These are phyloP conservation scores for Stictocephala bisonia DNA, from an alignment of 2,888 invertebrate species.

Conservation along the genomic window DNA sequence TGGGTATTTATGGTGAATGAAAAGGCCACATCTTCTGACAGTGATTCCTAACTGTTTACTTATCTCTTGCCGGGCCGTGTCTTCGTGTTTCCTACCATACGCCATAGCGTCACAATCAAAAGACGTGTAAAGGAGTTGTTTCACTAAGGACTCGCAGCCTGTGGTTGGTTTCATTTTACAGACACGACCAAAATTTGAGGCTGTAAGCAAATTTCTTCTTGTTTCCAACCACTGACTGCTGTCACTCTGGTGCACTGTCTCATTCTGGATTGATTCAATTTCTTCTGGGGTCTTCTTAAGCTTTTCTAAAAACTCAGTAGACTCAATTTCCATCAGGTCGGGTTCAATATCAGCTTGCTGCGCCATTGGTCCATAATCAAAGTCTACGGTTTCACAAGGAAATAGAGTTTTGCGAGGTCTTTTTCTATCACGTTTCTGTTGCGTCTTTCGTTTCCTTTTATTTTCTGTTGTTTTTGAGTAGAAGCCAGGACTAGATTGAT, in stretches of 20 bases:
- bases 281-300: slow-evolving; percentile 14
- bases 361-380: slow-evolving; percentile 21
- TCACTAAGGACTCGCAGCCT: background rate
- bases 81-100: too few relatives aligned
- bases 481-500: slow-evolving; percentile 25
- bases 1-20: too few relatives aligned
- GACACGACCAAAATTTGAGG: slow-evolving; percentile 37
- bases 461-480: slow-evolving; percentile 20
- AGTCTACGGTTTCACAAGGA: background rate
- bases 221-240: slow-evolving; percentile 26
- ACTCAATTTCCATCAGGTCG: background rate
- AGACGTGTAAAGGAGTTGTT: slow-evolving; percentile 7
- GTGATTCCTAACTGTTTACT: too few relatives aligned
- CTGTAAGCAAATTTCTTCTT: slow-evolving; percentile 25
- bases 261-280: background rate
- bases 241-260: slow-evolving; percentile 30
- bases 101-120: slow-evolving; percentile 22
- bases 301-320: slow-evolving; percentile 4
- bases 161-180: slow-evolving; percentile 23
- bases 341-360: slow-evolving; percentile 30
- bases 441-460: slow-evolving; percentile 9
- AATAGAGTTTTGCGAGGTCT: slow-evolving; percentile 12
- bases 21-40: too few relatives aligned
- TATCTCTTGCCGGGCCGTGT: too few relatives aligned
- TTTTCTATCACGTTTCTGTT: background rate